Evolutionary conservation across 2,888 invertebrate species (phyloP).

Genomic region (Abrostola triplasia): DNA sequence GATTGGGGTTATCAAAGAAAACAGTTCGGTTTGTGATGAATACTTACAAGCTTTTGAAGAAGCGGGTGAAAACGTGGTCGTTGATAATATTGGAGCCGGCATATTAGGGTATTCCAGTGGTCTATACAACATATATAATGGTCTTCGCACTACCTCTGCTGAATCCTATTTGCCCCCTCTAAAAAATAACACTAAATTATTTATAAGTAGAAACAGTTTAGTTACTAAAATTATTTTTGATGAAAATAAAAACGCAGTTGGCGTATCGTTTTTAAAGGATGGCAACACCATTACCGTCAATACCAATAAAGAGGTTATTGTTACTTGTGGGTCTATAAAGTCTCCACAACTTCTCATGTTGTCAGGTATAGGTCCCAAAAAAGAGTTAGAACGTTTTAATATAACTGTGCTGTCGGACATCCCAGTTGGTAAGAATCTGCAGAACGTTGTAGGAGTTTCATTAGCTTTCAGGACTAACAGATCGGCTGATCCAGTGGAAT

Average conservation of each 20-base stretch:
- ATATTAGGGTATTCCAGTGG: conserved; percentile 78
- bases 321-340: conserved; percentile 68
- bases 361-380: conserved; percentile 69
- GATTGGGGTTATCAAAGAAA: conserved; percentile 60
- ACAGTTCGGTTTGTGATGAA: conserved; percentile 16
- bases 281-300: conserved; percentile 38
- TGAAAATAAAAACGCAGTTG: conserved; percentile 53
- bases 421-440: conserved; percentile 70
- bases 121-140: conserved; percentile 73
- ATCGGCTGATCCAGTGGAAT: conserved; percentile 6
- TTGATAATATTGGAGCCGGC: conserved; percentile 71
- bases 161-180: conserved; percentile 53
- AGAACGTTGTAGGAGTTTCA: conserved; percentile 58
- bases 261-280: conserved; percentile 42
- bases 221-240: conserved; percentile 58
- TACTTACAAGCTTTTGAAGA: conserved; percentile 55
- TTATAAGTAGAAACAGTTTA: conserved; percentile 69
- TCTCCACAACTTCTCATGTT: conserved; percentile 67
- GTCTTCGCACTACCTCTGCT: conserved; percentile 72
- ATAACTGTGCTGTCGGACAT: conserved; percentile 63
- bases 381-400: conserved; percentile 58
- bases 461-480: conserved; percentile 29
- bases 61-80: conserved; percentile 69
- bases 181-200: conserved; percentile 81
- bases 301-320: conserved; percentile 63